Evolutionary conservation across 2,797 vertebrate genomes (phyloP).

Genomic region (Mus minutoides): DNA sequence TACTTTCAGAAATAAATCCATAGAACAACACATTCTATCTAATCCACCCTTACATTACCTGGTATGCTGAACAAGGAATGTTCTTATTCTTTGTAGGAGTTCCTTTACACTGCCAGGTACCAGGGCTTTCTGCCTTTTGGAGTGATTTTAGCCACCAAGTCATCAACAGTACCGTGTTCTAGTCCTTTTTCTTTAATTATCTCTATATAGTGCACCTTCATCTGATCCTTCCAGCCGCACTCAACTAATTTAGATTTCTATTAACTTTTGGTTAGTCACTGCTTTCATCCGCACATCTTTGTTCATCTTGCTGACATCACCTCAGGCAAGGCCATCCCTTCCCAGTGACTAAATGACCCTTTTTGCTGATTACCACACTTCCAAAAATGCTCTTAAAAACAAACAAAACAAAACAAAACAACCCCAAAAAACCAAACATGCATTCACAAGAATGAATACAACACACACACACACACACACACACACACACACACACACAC

Average conservation of each 20-base stretch:
- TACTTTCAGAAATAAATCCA: slow-evolving; percentile 80
- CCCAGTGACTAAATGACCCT: no score
- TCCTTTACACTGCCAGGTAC: slow-evolving; percentile 99
- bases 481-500: background rate
- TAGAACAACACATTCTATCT: slow-evolving; percentile 73
- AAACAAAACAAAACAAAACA: no score
- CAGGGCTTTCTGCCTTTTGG: slow-evolving; percentile 98
- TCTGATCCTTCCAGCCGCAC: slow-evolving; percentile 98
- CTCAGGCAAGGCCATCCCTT: no score
- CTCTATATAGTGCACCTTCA: slow-evolving; percentile 98
- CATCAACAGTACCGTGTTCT: slow-evolving; percentile 97
- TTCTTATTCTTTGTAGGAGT: slow-evolving; percentile 97
- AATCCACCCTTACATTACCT: slow-evolving; percentile 91
- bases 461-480: background rate
- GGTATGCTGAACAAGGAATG: slow-evolving; percentile 96
- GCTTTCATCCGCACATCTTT: slow-evolving; percentile 97
- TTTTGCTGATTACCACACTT: no score
- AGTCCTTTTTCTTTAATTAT: slow-evolving; percentile 98
- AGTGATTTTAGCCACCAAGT: slow-evolving; percentile 97
- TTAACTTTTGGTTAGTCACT: slow-evolving; percentile 96
- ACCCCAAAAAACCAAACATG: no score
- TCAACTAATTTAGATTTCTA: slow-evolving; percentile 98
- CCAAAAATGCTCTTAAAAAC: background rate
- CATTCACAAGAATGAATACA: background rate
- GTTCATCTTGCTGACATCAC: slow-evolving; percentile 89